phyloP scores from a whole-genome alignment of 2,888 invertebrate species.

The Lochmaea capreae region DNA sequence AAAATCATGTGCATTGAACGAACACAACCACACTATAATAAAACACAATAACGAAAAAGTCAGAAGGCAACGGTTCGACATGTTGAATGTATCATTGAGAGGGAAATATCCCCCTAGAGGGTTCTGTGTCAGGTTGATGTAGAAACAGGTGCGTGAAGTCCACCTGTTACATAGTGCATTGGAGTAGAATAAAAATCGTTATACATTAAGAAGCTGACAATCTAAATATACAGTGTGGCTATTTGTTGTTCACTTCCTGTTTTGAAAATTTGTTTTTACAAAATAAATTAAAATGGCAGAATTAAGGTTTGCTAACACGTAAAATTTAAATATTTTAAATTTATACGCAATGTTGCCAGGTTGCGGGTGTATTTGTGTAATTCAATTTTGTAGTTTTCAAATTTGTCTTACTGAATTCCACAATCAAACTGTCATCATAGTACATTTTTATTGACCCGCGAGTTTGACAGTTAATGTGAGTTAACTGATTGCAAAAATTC shows the following conservation, averaged over 20 bases:
- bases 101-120: slow-evolving; percentile 10
- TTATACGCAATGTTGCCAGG: too few relatives aligned
- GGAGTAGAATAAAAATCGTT: slow-evolving; percentile 20
- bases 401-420: too few relatives aligned
- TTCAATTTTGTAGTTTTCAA: too few relatives aligned
- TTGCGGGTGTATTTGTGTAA: too few relatives aligned
- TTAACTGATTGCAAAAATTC: too few relatives aligned
- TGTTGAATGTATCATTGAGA: background rate
- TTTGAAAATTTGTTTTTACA: too few relatives aligned
- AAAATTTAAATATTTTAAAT: too few relatives aligned
- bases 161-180: slow-evolving; percentile 23
- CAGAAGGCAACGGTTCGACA: slow-evolving; percentile 20
- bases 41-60: background rate
- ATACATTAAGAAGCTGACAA: background rate
- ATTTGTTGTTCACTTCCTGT: background rate
- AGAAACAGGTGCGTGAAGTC: slow-evolving; percentile 24
- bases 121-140: slow-evolving; percentile 21
- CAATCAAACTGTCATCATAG: too few relatives aligned
- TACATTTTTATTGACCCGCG: too few relatives aligned
- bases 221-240: slow-evolving; percentile 4
- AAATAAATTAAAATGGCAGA: too few relatives aligned
- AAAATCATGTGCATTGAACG: background rate
- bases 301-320: too few relatives aligned
- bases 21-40: background rate
- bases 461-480: too few relatives aligned